Evolutionary conservation across 1,140 invertebrate genomes (phyloP).

Genomic region (Drosophila prosaltans): DNA sequence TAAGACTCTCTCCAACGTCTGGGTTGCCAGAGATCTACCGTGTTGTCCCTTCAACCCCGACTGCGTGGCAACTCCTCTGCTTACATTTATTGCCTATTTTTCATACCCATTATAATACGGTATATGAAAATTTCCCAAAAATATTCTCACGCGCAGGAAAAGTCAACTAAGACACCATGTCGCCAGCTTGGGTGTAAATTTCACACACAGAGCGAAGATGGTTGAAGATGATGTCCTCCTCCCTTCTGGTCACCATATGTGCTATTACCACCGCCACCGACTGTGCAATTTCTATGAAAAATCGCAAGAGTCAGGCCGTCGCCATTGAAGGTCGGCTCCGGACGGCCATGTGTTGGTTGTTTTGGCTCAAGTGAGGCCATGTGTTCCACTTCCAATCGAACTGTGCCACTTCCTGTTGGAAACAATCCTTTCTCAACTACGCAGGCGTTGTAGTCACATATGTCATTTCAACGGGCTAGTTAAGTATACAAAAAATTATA

Average conservation of each 20-base stretch:
- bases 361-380: conserved; percentile 24
- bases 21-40: no score
- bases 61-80: no score
- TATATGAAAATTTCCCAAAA: conserved; percentile 40
- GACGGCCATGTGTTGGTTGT: conserved; percentile 2
- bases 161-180: conserved; percentile 42
- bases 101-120: not conserved
- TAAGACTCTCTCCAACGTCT: no score
- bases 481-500: not conserved
- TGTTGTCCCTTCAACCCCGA: no score
- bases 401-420: conserved; percentile 18
- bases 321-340: conserved; percentile 56
- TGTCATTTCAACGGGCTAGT: not conserved
- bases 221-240: conserved; percentile 36
- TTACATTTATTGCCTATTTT: not conserved
- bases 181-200: conserved; percentile 41
- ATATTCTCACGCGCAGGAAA: conserved; percentile 51
- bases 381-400: conserved; percentile 21
- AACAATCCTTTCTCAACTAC: conserved; percentile 16
- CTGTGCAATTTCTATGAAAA: conserved; percentile 74
- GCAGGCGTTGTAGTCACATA: not conserved
- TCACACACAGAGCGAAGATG: conserved; percentile 54
- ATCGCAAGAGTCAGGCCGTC: conserved; percentile 69
- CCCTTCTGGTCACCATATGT: conserved; percentile 75
- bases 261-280: conserved; percentile 35